These are phyloP conservation scores for Atrichornis clamosus DNA, from an alignment of 2,113 vertebrate genomes.

Conservation along the genomic window DNA sequence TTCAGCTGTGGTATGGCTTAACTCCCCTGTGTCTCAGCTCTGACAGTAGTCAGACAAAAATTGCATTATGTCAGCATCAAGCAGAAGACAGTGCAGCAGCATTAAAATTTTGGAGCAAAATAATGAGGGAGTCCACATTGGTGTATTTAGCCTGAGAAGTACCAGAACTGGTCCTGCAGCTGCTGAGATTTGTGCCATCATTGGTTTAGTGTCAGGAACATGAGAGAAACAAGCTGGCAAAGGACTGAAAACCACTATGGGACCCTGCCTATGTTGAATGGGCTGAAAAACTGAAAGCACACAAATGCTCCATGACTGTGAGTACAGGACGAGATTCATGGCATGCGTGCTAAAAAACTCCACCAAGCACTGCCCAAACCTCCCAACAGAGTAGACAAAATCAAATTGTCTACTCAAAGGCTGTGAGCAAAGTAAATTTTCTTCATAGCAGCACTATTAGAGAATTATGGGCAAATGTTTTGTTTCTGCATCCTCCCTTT, in stretches of 20 bases:
- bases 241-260: accelerated
- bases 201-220: background rate
- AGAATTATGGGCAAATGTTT: background rate
- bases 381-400: background rate
- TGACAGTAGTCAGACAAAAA: background rate
- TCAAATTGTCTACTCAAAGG: background rate
- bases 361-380: background rate
- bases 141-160: background rate
- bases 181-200: background rate
- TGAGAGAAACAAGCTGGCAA: background rate
- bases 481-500: background rate
- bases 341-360: background rate
- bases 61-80: background rate
- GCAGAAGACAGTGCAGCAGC: background rate
- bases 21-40: background rate
- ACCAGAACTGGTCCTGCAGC: background rate
- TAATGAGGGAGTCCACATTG: background rate
- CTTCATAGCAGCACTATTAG: background rate
- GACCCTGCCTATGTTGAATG: background rate
- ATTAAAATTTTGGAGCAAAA: background rate
- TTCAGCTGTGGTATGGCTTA: background rate
- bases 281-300: background rate
- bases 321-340: background rate
- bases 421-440: background rate
- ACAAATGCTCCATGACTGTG: background rate